Conservation (phyloP, 1,140 invertebrate species). For the Drosophila ironensis region DNA sequence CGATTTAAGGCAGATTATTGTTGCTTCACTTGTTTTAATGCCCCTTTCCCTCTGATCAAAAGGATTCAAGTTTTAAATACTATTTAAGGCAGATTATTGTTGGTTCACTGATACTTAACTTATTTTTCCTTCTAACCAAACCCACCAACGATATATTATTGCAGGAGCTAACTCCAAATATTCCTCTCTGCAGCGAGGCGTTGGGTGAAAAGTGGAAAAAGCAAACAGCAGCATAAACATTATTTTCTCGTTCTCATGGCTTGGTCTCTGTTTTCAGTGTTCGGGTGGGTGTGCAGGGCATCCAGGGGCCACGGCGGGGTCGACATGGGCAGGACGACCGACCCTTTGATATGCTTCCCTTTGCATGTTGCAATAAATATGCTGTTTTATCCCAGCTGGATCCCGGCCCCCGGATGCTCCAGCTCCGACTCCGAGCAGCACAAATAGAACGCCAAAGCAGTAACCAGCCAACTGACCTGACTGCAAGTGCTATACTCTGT, state of each 20-base stretch:
- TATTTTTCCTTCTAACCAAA: too few species aligned
- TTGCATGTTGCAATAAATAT: constrained; percentile 80
- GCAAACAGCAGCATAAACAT: constrained; percentile 78
- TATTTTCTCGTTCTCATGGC: constrained; percentile 69
- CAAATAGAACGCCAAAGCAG: constrained; percentile 31
- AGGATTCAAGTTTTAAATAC: too few species aligned
- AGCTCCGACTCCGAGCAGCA: background rate
- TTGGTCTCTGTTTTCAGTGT: constrained; percentile 39
- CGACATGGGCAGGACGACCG: constrained; percentile 23
- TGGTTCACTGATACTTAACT: too few species aligned
- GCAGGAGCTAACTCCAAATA: too few species aligned
- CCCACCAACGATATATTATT: too few species aligned
- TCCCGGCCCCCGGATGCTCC: constrained; percentile 5
- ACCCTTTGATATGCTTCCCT: constrained; percentile 73
- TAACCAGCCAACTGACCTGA: constrained; percentile 12
- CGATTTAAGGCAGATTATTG: too few species aligned
- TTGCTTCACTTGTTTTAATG: too few species aligned
- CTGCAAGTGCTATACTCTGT: constrained; percentile 16
- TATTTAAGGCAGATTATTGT: too few species aligned
- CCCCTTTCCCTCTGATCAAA: too few species aligned
- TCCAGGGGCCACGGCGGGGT: constrained; percentile 16
- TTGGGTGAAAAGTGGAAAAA: constrained; percentile 69
- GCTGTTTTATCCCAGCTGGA: constrained; percentile 67
- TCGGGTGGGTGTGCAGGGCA: constrained; percentile 29
- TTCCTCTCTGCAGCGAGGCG: background rate